Evolutionary conservation across 2,797 vertebrate genomes (phyloP).

Genomic region (Rhyacichthys aspro): DNA sequence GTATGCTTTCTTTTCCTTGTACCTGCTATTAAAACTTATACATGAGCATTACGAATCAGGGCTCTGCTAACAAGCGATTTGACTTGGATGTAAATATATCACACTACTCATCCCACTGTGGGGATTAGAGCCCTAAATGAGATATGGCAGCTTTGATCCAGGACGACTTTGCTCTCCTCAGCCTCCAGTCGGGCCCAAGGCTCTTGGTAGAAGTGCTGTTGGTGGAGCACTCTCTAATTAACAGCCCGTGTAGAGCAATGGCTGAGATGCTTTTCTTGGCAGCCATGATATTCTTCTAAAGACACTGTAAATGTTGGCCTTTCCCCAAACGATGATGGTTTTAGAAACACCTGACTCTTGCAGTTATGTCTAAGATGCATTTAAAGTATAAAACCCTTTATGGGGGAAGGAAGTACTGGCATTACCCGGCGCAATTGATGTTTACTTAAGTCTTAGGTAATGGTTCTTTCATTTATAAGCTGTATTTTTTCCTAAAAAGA

Average conservation of each 20-base stretch:
- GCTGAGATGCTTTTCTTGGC: constrained; percentile 64
- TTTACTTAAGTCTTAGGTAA: not conserved
- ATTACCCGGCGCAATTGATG: not conserved
- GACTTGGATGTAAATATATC: constrained; percentile 13
- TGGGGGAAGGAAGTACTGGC: constrained; percentile 22
- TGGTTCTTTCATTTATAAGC: not conserved
- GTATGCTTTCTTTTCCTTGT: not conserved
- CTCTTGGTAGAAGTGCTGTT: constrained; percentile 65
- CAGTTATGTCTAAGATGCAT: constrained; percentile 38
- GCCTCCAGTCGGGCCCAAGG: constrained; percentile 54
- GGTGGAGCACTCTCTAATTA: constrained; percentile 72
- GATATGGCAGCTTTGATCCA: constrained; percentile 44
- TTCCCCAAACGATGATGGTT: constrained; percentile 48
- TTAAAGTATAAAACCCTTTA: constrained; percentile 37
- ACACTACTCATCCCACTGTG: constrained; percentile 25
- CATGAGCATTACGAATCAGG: constrained; percentile 11
- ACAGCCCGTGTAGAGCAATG: constrained; percentile 61
- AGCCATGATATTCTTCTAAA: constrained; percentile 48
- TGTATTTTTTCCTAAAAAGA: constrained; percentile 4
- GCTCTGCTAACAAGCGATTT: constrained; percentile 9
- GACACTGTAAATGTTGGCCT: constrained; percentile 56
- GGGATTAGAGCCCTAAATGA: constrained; percentile 38
- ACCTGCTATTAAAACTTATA: not conserved
- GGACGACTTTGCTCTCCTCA: constrained; percentile 45
- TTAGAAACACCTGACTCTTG: constrained; percentile 59